These are phyloP conservation scores for Rhagium mordax DNA, from an alignment of 2,888 invertebrate genomes.

Conservation along the genomic window DNA sequence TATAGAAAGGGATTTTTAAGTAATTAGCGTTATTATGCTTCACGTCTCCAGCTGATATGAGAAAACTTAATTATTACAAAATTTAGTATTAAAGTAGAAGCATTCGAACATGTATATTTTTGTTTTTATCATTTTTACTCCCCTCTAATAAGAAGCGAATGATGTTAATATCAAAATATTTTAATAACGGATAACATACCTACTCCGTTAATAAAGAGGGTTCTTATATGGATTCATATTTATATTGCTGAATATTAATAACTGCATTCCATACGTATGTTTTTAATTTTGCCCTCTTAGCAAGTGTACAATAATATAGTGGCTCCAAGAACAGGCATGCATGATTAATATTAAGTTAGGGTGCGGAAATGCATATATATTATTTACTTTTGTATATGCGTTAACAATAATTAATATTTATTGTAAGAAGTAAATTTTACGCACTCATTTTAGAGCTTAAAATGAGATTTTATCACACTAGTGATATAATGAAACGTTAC, in stretches of 20 bases:
- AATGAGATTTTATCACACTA: too few species aligned
- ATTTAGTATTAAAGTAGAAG: too few species aligned
- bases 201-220: conserved; percentile 49
- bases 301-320: not conserved
- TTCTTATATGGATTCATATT: conserved; percentile 47
- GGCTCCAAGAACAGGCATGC: not conserved
- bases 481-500: too few species aligned
- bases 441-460: too few species aligned
- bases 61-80: too few species aligned
- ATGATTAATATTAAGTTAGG: not conserved
- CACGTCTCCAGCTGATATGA: too few species aligned
- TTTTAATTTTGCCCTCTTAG: conserved; percentile 43
- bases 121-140: conserved; percentile 17
- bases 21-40: too few species aligned
- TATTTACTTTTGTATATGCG: not conserved
- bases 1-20: too few species aligned
- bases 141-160: conserved; percentile 41
- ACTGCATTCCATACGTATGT: conserved; percentile 51
- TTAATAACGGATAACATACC: conserved; percentile 55
- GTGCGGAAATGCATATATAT: not conserved
- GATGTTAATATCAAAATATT: conserved; percentile 53
- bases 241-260: conserved; percentile 56
- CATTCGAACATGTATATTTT: not conserved
- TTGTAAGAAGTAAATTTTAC: too few species aligned
- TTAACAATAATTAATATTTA: too few species aligned